Evolutionary conservation across 2,113 vertebrate species (phyloP), one percentile per base, ranked within the genome.

Genomic region (Symphodus melops): DNA sequence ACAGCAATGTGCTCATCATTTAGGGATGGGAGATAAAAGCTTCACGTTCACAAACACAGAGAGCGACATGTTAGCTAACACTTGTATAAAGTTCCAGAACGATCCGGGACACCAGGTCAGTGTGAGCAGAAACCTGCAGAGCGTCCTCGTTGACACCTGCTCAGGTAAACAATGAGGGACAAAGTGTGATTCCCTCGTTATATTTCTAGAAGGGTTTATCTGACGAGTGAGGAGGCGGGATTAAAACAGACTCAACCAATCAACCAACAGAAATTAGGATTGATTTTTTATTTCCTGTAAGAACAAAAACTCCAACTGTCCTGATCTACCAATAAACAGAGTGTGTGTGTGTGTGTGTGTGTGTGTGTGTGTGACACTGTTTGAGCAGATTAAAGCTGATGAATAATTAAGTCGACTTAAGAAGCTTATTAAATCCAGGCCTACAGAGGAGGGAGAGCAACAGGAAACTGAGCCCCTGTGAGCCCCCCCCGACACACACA

Each of bases 391-490:
- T 89, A 83, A 85, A 79, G 52, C 61, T 65, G 73, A 87, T 91
- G 84, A 92, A 92, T 91, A 92, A 91, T 91, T 88, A 81, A 93
- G 61, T 65, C 3, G 23, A 77, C 28, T 86, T 89, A 92, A 91
- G 85, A 75, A 88, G 86, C 83, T 88, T 88, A 92, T 91, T 89
- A 87, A 87, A 79, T 83, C 75, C 72, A 42, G 72, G 52, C 61
- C 62, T 76, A 79, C 62, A 74, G 74, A 77, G 68, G 61, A 66
- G 66, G 60, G 56, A 78, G 75, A 73, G 64, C 72, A 70, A 84
- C 64, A 79, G 80, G 83, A 88, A 87, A 61, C 65, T n/a, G 62
- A 90, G 63, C 75, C 57, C 23, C 46, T 72, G 53, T 72, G 53
- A 74, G 77, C 81, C 77, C 61, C 81, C 52, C 55, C 48, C 68